Conservation (phyloP, 2,888 invertebrate species). For the Toxonevra muliebris region DNA sequence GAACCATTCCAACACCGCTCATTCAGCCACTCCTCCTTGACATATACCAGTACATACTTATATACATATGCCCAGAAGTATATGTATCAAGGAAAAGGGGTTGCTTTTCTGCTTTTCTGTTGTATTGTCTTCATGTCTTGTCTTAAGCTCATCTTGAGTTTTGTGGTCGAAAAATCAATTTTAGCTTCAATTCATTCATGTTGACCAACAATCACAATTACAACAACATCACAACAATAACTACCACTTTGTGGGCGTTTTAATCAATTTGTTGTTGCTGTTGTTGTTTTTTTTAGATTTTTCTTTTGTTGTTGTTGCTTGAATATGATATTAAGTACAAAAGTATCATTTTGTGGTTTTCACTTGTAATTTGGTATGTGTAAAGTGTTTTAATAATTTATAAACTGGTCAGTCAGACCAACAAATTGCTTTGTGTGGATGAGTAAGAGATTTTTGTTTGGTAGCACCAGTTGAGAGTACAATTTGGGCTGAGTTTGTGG, state of each 20-base stretch:
- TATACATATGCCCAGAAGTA: neutral
- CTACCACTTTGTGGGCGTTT: conserved; percentile 29
- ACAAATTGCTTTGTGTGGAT: neutral
- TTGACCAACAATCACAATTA: neutral
- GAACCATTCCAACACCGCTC: too few relatives aligned
- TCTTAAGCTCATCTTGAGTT: too few relatives aligned
- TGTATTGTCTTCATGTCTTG: conserved; percentile 19
- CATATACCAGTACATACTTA: neutral
- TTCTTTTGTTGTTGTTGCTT: too few relatives aligned
- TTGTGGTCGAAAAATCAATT: conserved; percentile 30
- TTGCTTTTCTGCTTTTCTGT: conserved; percentile 16
- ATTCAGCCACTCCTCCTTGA: neutral
- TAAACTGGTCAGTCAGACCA: conserved; percentile 17
- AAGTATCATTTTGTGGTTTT: conserved; percentile 20
- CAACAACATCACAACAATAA: neutral
- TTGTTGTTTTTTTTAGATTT: neutral
- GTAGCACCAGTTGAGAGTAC: too few relatives aligned
- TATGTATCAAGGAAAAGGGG: neutral
- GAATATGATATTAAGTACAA: neutral
- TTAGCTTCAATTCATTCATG: conserved; percentile 6
- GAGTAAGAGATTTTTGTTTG: too few relatives aligned
- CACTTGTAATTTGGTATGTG: conserved; percentile 21
- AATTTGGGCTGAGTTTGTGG: too few relatives aligned
- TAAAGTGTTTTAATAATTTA: conserved; percentile 26
- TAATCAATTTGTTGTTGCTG: conserved; percentile 27